phyloP scores from a whole-genome alignment of 2,888 invertebrate species.

The Mythimna pallens region DNA sequence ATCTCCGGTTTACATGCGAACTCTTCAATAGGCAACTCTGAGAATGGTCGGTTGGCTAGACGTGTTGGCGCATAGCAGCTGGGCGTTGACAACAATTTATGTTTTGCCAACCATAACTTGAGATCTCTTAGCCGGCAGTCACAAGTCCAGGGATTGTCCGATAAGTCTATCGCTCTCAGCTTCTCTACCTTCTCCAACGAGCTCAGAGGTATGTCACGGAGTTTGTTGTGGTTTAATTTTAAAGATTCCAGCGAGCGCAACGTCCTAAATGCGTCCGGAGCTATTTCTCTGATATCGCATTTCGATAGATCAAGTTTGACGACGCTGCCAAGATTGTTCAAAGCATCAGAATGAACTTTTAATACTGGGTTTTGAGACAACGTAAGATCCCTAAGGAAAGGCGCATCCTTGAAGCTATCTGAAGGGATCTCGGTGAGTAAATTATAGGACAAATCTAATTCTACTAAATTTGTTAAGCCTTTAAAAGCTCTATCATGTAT shows the following conservation, averaged over 20 bases:
- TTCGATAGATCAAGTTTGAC: slow-evolving; percentile 96
- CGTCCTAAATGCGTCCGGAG: slow-evolving; percentile 93
- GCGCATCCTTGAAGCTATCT: slow-evolving; percentile 94
- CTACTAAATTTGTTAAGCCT: slow-evolving; percentile 96
- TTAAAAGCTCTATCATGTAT: slow-evolving; percentile 96
- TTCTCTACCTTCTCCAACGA: slow-evolving; percentile 94
- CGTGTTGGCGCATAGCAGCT: slow-evolving; percentile 94
- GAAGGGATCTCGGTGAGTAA: slow-evolving; percentile 95
- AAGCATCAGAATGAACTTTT: slow-evolving; percentile 94
- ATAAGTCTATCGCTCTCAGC: slow-evolving; percentile 95
- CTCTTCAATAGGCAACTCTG: slow-evolving; percentile 94
- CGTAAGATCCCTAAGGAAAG: slow-evolving; percentile 95
- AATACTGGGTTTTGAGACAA: slow-evolving; percentile 95
- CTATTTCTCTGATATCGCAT: slow-evolving; percentile 95
- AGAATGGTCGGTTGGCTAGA: slow-evolving; percentile 93
- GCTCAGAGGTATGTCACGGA: slow-evolving; percentile 93
- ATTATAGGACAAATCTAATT: slow-evolving; percentile 96
- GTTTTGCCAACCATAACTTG: slow-evolving; percentile 95
- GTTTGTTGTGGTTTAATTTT: slow-evolving; percentile 95
- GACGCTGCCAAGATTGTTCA: slow-evolving; percentile 93
- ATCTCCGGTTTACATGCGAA: slow-evolving; percentile 97
- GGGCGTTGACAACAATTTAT: slow-evolving; percentile 95
- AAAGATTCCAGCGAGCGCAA: slow-evolving; percentile 94
- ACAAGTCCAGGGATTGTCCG: slow-evolving; percentile 97
- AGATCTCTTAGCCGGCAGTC: slow-evolving; percentile 96